Conservation (phyloP, 1,140 invertebrate genomes). For the Luehdorfia chinensis region DNA sequence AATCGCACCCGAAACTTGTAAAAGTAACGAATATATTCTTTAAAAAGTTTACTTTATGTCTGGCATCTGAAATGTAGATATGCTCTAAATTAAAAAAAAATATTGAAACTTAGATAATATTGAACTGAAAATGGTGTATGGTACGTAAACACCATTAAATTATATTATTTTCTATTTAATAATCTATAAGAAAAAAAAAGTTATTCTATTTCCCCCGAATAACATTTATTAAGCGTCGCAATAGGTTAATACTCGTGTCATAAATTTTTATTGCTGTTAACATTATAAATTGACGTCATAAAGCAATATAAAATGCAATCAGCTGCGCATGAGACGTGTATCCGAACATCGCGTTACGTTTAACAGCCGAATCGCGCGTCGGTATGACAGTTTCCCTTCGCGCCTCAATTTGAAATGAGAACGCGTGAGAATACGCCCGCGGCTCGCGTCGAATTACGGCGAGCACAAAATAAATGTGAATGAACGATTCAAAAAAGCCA, state of each 20-base stretch:
- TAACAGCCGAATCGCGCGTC: conserved; percentile 18
- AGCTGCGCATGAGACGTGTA: conserved; percentile 26
- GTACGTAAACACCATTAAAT: no score
- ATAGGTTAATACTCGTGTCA: background rate
- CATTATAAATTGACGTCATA: conserved; percentile 5
- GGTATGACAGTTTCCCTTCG: conserved; percentile 33
- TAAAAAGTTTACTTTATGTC: no score
- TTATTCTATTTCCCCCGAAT: no score
- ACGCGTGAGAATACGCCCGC: conserved; percentile 49
- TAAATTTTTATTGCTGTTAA: background rate
- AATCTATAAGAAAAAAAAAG: no score
- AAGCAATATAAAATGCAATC: conserved; percentile 15
- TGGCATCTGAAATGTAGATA: no score
- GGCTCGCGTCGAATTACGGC: conserved; percentile 29
- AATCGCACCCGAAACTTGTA: no score
- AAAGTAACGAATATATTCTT: no score
- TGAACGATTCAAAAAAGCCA: conserved; percentile 22
- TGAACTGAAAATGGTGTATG: no score
- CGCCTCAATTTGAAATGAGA: conserved; percentile 48
- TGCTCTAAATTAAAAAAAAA: no score
- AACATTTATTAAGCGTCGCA: no score
- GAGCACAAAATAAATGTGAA: conserved; percentile 30
- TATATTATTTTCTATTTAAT: no score
- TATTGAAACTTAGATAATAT: no score
- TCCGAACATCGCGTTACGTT: conserved; percentile 17